Base-by-base conservation (phyloP, 2,113 vertebrate genomes). In the Argyrosomus japonicus region DNA sequence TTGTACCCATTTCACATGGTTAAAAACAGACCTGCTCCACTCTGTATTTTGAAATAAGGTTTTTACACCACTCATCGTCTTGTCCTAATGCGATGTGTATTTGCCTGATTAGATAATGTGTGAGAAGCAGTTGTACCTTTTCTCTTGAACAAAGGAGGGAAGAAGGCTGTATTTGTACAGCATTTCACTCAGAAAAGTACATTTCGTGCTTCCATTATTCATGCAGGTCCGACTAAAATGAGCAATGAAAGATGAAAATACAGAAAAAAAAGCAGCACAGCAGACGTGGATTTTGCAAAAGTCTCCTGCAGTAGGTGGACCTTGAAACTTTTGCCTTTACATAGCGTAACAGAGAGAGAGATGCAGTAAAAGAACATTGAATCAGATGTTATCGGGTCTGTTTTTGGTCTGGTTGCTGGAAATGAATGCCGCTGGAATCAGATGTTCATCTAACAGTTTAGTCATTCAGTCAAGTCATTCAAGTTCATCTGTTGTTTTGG, bases 211-310 rank as follows among this genome's bases (percentile, higher is more conserved):
- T 61, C 25, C 4, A 43, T 81, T 80, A 23, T 77, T 45, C 68
- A 62, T 77, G 77, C 53, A 62, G n/a, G 56, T 43, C 78, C 50
- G 51, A 69, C 27, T 43, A 21, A 74, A 73, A 56, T 17, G 48
- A 5, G n/a, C 27, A 36, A 47, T 62, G 18, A 40, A 69, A 48
- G 23, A 60, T n/a, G 11, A 69, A 65, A 18, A 40, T 27, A 70
- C 45, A 54, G 11, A 48, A 43, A 73, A 53, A 76, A 45, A 47
- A 3, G 67, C 10, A 0, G 12, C 5, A 45, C 45, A 45, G 45
- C 63, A 27, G 63, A 67, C 3, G 17, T 54, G 71, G 47, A 18
- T 45, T 68, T 62, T 3, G 4, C 36, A n/a, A 5, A 36, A 19
- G 17, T 11, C 54, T 61, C 27, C 10, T 47, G 62, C 67, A 81